Evolutionary conservation across 2,888 invertebrate species (phyloP), one percentile per base, ranked within the genome.

Genomic region (Deilephila porcellus): DNA sequence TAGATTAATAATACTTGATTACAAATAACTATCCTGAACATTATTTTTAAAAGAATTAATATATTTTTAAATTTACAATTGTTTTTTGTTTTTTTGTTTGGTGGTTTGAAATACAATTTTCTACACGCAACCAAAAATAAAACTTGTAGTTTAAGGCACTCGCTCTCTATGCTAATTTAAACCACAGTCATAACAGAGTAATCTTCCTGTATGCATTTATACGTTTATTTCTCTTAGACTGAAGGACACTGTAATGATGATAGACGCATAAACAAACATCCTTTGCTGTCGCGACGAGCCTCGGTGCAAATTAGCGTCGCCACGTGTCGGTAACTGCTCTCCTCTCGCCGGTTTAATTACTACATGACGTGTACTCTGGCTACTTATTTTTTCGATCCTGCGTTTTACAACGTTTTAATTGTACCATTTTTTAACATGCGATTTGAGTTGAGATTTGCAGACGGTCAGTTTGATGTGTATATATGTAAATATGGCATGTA

Each of bases 241-340:
- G 52, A 67, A 67, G 67, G 67, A 67, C 67, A 67, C 67, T 67
- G 17, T 67, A 67, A 67, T 67, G 67, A 67, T 67, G 67, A 67
- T 67, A 67, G 67, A 67, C 52, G 67, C 67, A 52, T 67, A 52
- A 67, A 67, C 67, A 67, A 67, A 67, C 67, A 52, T 67, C 67
- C 67, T 67, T 67, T 67, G 52, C 52, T 52, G 17, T 56, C 45
- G 25, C 25, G 29, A 17, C 60, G 60, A 45, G 67, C 25, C 67
- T 52, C 20, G 25, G 52, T 17, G 52, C 78, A 77, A 78, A 79
- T 78, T 78, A 78, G 73, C 73, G 75, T 32, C 76, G 74, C 70
- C 74, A 73, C 76, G 72, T 72, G 72, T 25, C 72, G 63, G 45
- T 63, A 72, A 72, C 72, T 17, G 56, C 56, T 60, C 71, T 56